Conservation (phyloP, 2,888 invertebrate genomes). For the Resseliella maxima region DNA sequence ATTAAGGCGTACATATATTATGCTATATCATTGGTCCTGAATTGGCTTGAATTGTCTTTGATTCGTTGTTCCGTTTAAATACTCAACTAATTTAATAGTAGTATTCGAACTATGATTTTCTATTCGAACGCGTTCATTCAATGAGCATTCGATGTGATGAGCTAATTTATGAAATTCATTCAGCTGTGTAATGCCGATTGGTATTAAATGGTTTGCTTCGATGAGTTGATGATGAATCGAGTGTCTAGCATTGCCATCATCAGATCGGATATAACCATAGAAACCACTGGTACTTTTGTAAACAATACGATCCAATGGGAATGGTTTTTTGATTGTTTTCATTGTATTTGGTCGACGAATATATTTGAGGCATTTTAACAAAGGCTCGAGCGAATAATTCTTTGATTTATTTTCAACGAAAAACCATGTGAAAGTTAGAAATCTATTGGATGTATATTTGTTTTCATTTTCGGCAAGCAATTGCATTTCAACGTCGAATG, state of each 20-base stretch:
- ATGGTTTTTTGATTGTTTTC: constrained; percentile 36
- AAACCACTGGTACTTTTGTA: not conserved
- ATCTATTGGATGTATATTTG: not conserved
- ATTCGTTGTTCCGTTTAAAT: not conserved
- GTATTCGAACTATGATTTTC: constrained; percentile 51
- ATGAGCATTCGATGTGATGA: constrained; percentile 20
- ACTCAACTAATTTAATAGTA: constrained; percentile 32
- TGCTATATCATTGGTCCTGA: not conserved
- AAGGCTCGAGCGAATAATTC: constrained; percentile 26
- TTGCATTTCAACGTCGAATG: not conserved
- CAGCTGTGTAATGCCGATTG: constrained; percentile 42
- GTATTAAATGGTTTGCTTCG: constrained; percentile 31
- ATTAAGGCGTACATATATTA: no score
- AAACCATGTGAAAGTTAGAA: constrained; percentile 35
- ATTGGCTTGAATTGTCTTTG: not conserved
- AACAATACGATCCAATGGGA: constrained; percentile 50
- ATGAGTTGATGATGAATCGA: constrained; percentile 24
- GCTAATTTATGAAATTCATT: constrained; percentile 52
- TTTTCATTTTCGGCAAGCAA: not conserved
- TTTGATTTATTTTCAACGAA: constrained; percentile 7
- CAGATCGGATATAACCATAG: not conserved
- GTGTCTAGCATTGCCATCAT: not conserved
- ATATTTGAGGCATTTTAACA: constrained; percentile 38
- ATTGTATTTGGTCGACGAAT: constrained; percentile 38
- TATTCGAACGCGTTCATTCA: constrained; percentile 38